Conservation (phyloP, 2,113 vertebrate genomes). For the Osmerus mordax region DNA sequence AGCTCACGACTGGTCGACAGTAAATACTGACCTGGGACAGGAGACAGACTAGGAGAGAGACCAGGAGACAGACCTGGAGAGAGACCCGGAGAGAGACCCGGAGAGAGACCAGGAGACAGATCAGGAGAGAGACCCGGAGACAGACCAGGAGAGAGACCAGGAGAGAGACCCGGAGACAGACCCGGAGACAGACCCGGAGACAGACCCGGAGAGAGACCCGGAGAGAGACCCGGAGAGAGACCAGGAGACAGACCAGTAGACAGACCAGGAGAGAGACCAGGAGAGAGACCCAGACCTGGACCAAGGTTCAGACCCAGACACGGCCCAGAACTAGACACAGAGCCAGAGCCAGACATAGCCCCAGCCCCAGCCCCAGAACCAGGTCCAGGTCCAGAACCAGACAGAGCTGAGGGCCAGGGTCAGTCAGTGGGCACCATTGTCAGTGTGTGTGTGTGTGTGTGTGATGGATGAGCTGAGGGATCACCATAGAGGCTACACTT, state of each 20-base stretch:
- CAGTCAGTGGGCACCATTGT: not conserved
- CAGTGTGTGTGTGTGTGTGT: not conserved
- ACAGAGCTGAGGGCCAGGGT: too few relatives aligned
- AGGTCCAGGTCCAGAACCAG: not conserved
- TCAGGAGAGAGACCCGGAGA: slow-evolving; percentile 11
- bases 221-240: too few relatives aligned
- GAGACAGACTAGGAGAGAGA: slow-evolving; percentile 23
- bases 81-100: too few relatives aligned
- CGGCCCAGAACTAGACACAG: too few relatives aligned
- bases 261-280: too few relatives aligned
- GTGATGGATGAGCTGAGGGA: slow-evolving; percentile 2
- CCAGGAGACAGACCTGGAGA: too few relatives aligned
- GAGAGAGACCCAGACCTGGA: not conserved
- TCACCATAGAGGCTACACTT: slow-evolving; percentile 4
- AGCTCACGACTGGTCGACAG: slow-evolving; percentile 64
- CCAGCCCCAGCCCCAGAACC: not conserved
- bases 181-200: too few relatives aligned
- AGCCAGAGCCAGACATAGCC: too few relatives aligned
- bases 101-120: slow-evolving; percentile 15
- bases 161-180: too few relatives aligned
- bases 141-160: too few relatives aligned
- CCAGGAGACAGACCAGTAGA: too few relatives aligned
- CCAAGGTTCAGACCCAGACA: not conserved
- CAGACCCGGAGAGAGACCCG: too few relatives aligned
- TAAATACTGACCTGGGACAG: slow-evolving; percentile 66